Base-by-base conservation (phyloP, 2,888 invertebrate species). In the Pheosia tremula region DNA sequence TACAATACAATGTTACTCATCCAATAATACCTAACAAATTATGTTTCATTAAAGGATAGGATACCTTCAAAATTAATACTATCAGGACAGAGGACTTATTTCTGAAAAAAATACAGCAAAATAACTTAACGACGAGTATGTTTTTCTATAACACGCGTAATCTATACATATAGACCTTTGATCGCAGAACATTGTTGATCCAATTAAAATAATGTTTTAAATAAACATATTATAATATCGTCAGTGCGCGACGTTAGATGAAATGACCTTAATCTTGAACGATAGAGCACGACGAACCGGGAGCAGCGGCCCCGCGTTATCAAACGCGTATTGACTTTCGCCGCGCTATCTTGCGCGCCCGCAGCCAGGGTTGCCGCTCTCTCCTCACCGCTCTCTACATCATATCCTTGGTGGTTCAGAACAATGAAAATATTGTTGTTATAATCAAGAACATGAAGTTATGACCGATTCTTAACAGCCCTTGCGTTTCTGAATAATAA, bases 221-320 rank as follows among this genome's bases (percentile, higher is more conserved):
- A 37, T 36, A 10, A 52, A 52, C 24, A 52, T 5, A 52, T 24
- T 36, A 52, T 52, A 52, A n/a, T 24, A 10, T 55, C 24, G 1
- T 13, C 4, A 39, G 39, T 38, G 78, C 72, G 69, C 72, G 69
- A 76, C 77, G 77, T 72, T 83, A 83, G 83, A 80, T 77, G 79
- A 80, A 72, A 76, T 78, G 91, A 89, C 93, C 93, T 92, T 91
- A 90, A 86, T 91, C 93, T 93, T 93, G 93, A 93, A 92, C 91
- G 92, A 91, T 92, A 90, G 84, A 84, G 82, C 75, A 68, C 61
- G 61, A 68, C 61, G 61, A 56, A 68, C 67, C 59, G 71, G 73
- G 83, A 79, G 78, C 84, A 79, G 82, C 79, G 87, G 82, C 84
- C 85, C 81, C 83, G 80, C 80, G 80, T 88, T 91, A 88, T 90